Percentiles rank a stretch among this genome's conserved stretches.
These are phyloP conservation scores for Sinocyclocheilus maitianheensis DNA, from an alignment of 2,113 vertebrate genomes.

Conservation along the genomic window DNA sequence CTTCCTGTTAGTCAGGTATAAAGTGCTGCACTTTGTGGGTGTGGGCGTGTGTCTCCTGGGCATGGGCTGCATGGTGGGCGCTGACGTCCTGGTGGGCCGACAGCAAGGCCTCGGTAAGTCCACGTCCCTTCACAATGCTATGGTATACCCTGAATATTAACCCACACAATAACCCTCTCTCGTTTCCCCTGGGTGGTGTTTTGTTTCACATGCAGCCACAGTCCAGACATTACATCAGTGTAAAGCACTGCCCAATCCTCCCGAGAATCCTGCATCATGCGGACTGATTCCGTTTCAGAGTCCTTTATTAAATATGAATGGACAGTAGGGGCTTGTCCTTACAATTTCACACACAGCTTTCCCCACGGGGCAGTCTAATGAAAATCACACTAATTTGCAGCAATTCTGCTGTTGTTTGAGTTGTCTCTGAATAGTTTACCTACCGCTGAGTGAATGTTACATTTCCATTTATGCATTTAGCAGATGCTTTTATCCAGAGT, in stretches of 20 bases:
- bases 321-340: slow-evolving; percentile 21
- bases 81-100: slow-evolving; percentile 87
- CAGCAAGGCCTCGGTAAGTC: slow-evolving; percentile 88
- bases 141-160: not conserved
- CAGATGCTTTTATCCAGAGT: not conserved
- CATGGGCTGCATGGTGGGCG: slow-evolving; percentile 92
- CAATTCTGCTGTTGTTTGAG: slow-evolving; percentile 11
- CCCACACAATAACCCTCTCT: slow-evolving; percentile 17
- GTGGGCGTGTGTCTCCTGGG: slow-evolving; percentile 91
- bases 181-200: slow-evolving; percentile 22
- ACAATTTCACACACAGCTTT: slow-evolving; percentile 23
- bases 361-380: slow-evolving; percentile 1
- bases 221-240: slow-evolving; percentile 15
- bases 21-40: slow-evolving; percentile 88
- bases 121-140: not conserved
- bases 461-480: not conserved
- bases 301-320: slow-evolving; percentile 57
- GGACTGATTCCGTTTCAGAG: slow-evolving; percentile 35
- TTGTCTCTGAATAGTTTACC: slow-evolving; percentile 17
- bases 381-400: slow-evolving; percentile 26
- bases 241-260: slow-evolving; percentile 15
- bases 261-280: not conserved
- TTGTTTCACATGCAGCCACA: slow-evolving; percentile 28
- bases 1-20: slow-evolving; percentile 93
- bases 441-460: not conserved